Evolutionary conservation across 2,113 vertebrate genomes (phyloP).

Genomic region (Gymnogyps californianus): DNA sequence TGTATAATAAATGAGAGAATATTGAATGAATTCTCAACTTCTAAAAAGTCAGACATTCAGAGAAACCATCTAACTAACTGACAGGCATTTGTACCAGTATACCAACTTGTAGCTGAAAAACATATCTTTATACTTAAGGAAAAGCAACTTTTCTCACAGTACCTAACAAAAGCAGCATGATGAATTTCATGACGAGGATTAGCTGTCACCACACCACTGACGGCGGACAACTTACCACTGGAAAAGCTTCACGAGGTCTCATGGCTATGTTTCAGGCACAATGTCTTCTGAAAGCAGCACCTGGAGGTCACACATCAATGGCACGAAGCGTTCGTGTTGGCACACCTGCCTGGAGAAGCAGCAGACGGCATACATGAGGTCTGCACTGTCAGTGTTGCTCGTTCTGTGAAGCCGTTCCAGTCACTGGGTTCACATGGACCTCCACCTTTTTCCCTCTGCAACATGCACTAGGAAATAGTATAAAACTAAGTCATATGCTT

Average conservation of each 20-base stretch:
- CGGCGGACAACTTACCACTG: neutral
- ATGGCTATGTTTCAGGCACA: neutral
- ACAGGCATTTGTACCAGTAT: neutral
- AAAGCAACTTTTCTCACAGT: neutral
- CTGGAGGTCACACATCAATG: rapidly evolving
- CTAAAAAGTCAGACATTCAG: neutral
- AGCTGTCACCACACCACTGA: neutral
- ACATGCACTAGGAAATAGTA: rapidly evolving
- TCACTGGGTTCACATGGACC: neutral
- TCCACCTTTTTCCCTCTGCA: neutral
- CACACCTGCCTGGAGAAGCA: neutral
- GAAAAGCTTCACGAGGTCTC: neutral
- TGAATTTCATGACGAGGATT: neutral
- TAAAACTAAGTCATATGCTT: neutral
- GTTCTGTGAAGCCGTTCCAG: neutral
- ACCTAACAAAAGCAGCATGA: neutral
- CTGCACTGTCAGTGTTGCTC: rapidly evolving
- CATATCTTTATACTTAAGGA: neutral
- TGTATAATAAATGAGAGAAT: neutral
- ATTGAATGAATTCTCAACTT: neutral
- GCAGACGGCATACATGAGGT: rapidly evolving
- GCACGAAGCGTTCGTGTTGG: rapidly evolving
- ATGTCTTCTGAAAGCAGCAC: neutral
- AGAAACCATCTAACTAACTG: neutral
- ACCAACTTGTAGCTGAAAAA: neutral